These are phyloP conservation scores for Acromyrmex charruanus DNA, from an alignment of 1,140 invertebrate genomes.

Conservation along the genomic window DNA sequence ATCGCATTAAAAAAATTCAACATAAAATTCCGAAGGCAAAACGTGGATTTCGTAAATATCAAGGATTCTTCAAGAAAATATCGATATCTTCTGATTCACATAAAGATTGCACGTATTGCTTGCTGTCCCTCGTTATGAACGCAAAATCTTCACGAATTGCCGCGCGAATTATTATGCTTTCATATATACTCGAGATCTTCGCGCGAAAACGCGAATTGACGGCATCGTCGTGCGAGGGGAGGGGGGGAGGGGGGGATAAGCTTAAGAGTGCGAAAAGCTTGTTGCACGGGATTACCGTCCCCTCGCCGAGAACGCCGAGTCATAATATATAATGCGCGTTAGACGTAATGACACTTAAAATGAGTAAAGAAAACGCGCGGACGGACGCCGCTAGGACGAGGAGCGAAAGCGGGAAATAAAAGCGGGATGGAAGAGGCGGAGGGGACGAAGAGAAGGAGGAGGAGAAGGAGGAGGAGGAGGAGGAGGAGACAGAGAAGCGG, in stretches of 20 bases:
- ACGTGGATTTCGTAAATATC: not conserved
- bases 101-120: not conserved
- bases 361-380: slow-evolving; percentile 59
- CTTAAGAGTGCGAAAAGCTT: slow-evolving; percentile 59
- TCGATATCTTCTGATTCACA: not conserved
- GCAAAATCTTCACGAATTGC: not conserved
- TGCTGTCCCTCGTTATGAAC: not conserved
- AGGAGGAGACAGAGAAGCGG: not conserved
- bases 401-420: slow-evolving; percentile 48
- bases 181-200: slow-evolving; percentile 15
- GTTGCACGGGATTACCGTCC: slow-evolving; percentile 56
- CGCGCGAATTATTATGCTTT: slow-evolving; percentile 20
- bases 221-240: not conserved
- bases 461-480: not conserved
- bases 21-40: not conserved
- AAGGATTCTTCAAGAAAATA: not conserved
- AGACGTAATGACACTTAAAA: slow-evolving; percentile 64
- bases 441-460: too few species aligned
- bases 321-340: slow-evolving; percentile 65
- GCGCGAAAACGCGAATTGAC: slow-evolving; percentile 47
- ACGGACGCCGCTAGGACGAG: slow-evolving; percentile 38
- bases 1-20: not conserved
- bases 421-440: not conserved
- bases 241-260: too few species aligned
- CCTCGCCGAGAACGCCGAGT: slow-evolving; percentile 60